Conservation (phyloP, 92 coral and sea anemone genomes). For the Epizoanthus illoricatus region DNA sequence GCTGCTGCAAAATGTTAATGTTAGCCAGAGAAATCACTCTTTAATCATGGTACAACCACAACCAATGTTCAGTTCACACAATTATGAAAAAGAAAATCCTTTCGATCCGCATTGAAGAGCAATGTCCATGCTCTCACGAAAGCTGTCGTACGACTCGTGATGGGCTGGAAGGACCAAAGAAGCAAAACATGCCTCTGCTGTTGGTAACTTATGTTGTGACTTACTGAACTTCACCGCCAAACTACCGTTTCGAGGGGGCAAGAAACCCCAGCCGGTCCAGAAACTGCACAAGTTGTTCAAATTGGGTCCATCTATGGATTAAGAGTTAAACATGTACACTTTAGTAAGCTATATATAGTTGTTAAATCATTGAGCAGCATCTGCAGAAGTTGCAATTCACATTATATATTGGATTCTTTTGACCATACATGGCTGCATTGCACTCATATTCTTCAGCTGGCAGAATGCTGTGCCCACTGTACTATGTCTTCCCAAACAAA, state of each 20-base stretch:
- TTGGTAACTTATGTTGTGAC: slow-evolving; percentile 30
- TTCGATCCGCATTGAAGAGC: slow-evolving; percentile 41
- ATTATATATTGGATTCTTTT: no score
- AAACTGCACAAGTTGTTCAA: slow-evolving; percentile 46
- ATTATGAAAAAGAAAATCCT: slow-evolving; percentile 42
- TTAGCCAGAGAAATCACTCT: no score
- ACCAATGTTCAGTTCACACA: background rate
- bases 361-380: no score
- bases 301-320: slow-evolving; percentile 28
- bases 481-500: no score
- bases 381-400: no score
- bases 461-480: no score
- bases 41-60: no score
- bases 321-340: background rate
- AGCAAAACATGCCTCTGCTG: slow-evolving; percentile 39
- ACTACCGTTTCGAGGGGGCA: slow-evolving; percentile 40
- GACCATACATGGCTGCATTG: no score
- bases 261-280: slow-evolving; percentile 53
- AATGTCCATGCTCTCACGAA: slow-evolving; percentile 34
- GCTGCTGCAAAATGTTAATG: no score
- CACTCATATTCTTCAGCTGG: no score
- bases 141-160: slow-evolving; percentile 37
- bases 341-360: no score
- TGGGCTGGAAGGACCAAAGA: slow-evolving; percentile 38
- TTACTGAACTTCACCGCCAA: slow-evolving; percentile 35